These are phyloP conservation scores for Neotoxoptera formosana DNA, from an alignment of 1,140 invertebrate genomes.

Conservation along the genomic window DNA sequence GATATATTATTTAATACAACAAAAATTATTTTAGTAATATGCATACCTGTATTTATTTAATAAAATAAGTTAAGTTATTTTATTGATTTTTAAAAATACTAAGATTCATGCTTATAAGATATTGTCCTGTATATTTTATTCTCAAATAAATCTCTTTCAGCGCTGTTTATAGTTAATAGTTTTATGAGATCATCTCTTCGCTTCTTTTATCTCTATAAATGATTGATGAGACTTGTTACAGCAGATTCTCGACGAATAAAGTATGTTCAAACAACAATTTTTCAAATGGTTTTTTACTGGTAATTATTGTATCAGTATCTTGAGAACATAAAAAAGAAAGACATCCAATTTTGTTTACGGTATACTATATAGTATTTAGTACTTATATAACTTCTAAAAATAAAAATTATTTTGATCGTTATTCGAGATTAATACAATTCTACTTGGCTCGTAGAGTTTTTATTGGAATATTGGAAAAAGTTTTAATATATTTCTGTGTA, in stretches of 20 bases:
- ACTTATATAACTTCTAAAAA: neutral
- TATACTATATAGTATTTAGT: neutral
- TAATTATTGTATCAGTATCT: neutral
- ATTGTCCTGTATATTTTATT: neutral
- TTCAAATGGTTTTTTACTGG: neutral
- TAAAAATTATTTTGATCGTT: neutral
- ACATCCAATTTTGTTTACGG: neutral
- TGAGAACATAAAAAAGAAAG: neutral
- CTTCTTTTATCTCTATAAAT: slow-evolving; percentile 13
- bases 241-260: slow-evolving; percentile 17
- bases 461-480: slow-evolving; percentile 27
- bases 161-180: slow-evolving; percentile 30
- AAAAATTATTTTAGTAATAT: neutral
- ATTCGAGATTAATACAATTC: slow-evolving; percentile 3
- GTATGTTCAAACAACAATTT: slow-evolving; percentile 18
- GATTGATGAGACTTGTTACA: slow-evolving; percentile 24
- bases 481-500: slow-evolving; percentile 23
- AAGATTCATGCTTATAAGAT: neutral
- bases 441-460: neutral
- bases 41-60: neutral
- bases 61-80: neutral
- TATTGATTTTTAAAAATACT: neutral
- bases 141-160: slow-evolving; percentile 17
- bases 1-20: neutral
- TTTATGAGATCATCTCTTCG: slow-evolving; percentile 40